Evolutionary conservation across 2,888 invertebrate species (phyloP).

Genomic region (Macaria notata): DNA sequence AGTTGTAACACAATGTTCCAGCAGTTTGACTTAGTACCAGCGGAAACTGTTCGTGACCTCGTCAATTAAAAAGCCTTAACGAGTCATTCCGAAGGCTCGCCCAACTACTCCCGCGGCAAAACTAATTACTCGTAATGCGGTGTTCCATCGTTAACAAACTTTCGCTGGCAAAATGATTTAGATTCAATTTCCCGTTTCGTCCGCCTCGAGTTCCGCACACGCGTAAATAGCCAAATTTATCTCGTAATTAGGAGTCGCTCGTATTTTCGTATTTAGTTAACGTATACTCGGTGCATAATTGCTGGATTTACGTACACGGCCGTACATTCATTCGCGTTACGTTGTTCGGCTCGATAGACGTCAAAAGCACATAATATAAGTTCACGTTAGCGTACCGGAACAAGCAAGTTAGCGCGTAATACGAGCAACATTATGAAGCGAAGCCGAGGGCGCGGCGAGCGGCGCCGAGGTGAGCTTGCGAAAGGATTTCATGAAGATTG

Average conservation of each 20-base stretch:
- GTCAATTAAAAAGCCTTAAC: conserved; percentile 14
- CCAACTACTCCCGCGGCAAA: conserved; percentile 15
- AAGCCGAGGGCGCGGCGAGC: conserved; percentile 1
- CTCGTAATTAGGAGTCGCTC: conserved; percentile 44
- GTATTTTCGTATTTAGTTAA: conserved; percentile 46
- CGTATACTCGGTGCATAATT: conserved; percentile 36
- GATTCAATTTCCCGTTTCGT: conserved; percentile 43
- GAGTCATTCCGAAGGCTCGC: conserved; percentile 11
- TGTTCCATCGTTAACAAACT: conserved; percentile 28
- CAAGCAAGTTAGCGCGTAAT: conserved; percentile 21
- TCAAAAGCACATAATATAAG: conserved; percentile 24
- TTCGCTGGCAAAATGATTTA: conserved; percentile 41
- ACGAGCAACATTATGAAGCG: conserved; percentile 31
- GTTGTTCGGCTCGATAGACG: conserved; percentile 27
- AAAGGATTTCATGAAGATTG: conserved; percentile 58
- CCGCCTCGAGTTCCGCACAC: conserved; percentile 31
- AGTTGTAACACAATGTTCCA: too few species aligned
- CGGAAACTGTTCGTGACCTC: background rate
- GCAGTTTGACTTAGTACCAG: background rate
- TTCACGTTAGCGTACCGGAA: conserved; percentile 18
- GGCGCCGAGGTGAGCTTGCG: conserved; percentile 36
- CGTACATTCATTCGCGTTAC: conserved; percentile 35
- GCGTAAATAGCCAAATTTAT: conserved; percentile 40
- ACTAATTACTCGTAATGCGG: conserved; percentile 24
- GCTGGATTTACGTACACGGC: conserved; percentile 36